phyloP scores from a whole-genome alignment of 2,113 vertebrate genomes.

The Sisor rabdophorus region DNA sequence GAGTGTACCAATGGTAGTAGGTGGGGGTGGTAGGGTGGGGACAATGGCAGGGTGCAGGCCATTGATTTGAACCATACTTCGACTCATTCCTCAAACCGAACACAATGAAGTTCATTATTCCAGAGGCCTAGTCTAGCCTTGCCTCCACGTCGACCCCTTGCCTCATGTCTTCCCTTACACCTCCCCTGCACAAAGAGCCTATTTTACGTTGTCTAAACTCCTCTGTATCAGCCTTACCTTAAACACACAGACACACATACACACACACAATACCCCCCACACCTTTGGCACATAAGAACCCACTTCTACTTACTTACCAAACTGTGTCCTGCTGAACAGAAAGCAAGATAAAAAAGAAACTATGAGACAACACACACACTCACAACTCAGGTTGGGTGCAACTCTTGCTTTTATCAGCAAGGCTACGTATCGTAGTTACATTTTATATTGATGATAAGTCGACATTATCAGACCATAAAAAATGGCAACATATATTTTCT shows the following conservation, averaged over 20 bases:
- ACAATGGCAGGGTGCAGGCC: constrained; percentile 58
- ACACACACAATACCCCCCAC: constrained; percentile 28
- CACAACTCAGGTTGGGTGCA: neutral
- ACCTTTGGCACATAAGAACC: constrained; percentile 33
- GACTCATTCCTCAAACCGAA: constrained; percentile 54
- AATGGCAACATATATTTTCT: too few species aligned
- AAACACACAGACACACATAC: constrained; percentile 11
- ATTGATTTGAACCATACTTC: constrained; percentile 64
- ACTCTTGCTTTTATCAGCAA: constrained; percentile 3
- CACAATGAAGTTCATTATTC: constrained; percentile 60
- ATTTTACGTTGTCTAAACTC: constrained; percentile 43
- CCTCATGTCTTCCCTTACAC: constrained; percentile 25
- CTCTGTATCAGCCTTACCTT: constrained; percentile 34
- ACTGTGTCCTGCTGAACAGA: constrained; percentile 10
- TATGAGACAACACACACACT: neutral
- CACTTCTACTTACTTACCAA: constrained; percentile 8
- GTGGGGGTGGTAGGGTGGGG: constrained; percentile 45
- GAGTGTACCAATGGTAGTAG: constrained; percentile 22
- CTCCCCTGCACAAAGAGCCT: constrained; percentile 44
- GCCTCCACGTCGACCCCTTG: constrained; percentile 35
- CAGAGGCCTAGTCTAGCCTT: constrained; percentile 21
- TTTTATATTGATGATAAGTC: too few species aligned
- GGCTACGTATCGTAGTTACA: neutral
- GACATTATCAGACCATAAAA: too few species aligned
- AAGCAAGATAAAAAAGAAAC: constrained; percentile 14